Base-by-base conservation (phyloP, 2,797 vertebrate species). In the Alfaro cultratus region DNA sequence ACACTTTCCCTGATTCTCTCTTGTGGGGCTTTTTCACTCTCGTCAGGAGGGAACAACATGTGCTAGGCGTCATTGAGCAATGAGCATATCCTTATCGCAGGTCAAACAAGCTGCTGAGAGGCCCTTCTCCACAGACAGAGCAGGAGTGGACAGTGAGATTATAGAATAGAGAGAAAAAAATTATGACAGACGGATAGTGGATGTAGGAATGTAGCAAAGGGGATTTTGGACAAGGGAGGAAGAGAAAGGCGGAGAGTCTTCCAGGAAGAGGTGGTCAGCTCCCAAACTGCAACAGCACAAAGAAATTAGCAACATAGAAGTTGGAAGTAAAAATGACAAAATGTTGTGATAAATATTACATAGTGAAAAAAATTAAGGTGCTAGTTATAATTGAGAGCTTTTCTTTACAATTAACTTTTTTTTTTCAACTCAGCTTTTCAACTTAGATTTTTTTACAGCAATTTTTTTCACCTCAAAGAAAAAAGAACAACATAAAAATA, bases 21-120 rank as follows among this genome's bases (percentile, higher is more conserved):
- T 64, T 73, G 80, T 81, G 43, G 39, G 47, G 55, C 51, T 85
- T 81, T 51, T 83, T 47, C 72, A 47, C 80, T 75, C 79, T 64
- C 62, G 55, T 73, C 51, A 21, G 67, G 77, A 84, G 21, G 23
- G 83, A 84, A 88, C 85, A 86, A 80, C 80, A 71, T 88, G 85
- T 84, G 84, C 82, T 76, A 11, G n/a, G 23, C 70, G 73, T 75
- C 51, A 60, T 73, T 62, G 84, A 83, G 84, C 68, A 89, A 87
- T 79, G 86, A 84, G 26, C 64, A n/a, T 76, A 51, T 86, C 84
- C 82, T 89, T 86, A 91, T 91, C 89, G 64, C 77, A 88, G 87
- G 83, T 90, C 88, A 92, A 87, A 91, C 88, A 90, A 86, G 86
- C 86, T 83, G 86, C 88, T 84, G 84, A 85, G 88, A 88, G 90